Evolutionary conservation across 2,113 vertebrate species (phyloP).

Genomic region (Emydocephalus ijimae): DNA sequence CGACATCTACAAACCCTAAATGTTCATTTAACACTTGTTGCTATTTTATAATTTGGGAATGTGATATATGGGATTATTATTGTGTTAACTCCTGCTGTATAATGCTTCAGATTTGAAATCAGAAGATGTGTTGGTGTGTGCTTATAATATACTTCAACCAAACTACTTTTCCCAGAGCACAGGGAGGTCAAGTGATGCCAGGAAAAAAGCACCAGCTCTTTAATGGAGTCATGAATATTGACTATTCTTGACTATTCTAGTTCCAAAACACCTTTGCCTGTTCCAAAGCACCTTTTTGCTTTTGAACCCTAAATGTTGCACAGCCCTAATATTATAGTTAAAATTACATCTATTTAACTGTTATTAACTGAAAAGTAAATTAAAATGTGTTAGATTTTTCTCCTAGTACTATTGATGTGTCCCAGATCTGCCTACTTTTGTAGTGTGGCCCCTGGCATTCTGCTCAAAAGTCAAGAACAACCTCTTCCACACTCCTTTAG

Average conservation of each 20-base stretch:
- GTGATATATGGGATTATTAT: background rate
- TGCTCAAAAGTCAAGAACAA: background rate
- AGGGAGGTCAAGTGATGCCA: background rate
- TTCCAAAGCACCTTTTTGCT: background rate
- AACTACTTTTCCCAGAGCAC: background rate
- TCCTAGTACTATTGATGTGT: background rate
- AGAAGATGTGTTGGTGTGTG: background rate
- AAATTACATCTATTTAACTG: no score
- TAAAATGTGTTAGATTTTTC: background rate
- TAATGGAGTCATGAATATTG: background rate
- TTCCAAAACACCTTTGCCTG: background rate
- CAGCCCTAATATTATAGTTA: background rate
- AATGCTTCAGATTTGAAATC: background rate
- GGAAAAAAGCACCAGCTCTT: background rate
- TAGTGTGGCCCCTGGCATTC: background rate
- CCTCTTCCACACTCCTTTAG: background rate
- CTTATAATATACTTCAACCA: background rate
- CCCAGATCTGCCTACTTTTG: background rate
- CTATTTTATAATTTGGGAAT: background rate
- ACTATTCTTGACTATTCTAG: background rate
- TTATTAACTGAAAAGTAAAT: background rate
- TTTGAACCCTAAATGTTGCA: background rate
- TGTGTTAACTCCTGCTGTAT: background rate
- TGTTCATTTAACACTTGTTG: background rate
- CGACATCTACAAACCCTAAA: background rate